phyloP scores from a whole-genome alignment of 2,113 vertebrate genomes.

The Calyptomena viridis region DNA sequence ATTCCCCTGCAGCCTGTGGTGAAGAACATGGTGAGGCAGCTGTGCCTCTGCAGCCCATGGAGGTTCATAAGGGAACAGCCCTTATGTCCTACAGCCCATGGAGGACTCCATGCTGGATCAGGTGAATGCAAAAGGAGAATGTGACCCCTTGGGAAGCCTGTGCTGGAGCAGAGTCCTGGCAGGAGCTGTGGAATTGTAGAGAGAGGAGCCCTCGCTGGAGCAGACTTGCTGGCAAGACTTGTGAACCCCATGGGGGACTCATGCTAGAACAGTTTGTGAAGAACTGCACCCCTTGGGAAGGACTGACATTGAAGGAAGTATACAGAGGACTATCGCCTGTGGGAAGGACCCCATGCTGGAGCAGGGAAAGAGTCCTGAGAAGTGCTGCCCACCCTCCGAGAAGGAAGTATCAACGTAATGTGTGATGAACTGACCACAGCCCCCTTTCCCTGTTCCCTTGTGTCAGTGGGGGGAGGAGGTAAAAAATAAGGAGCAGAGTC shows the following conservation, averaged over 20 bases:
- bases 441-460: not conserved
- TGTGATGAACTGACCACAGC: not conserved
- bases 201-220: not conserved
- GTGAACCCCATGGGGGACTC: not conserved
- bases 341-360: not conserved
- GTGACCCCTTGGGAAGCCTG: not conserved
- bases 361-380: no score
- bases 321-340: not conserved
- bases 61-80: no score
- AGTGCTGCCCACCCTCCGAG: not conserved
- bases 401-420: not conserved
- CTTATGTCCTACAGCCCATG: no score
- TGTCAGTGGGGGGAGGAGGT: accelerated
- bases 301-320: not conserved
- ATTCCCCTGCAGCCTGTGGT: not conserved
- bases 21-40: no score
- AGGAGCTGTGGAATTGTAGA: not conserved
- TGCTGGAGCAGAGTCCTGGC: not conserved
- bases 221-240: not conserved
- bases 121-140: no score
- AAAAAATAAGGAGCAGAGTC: not conserved
- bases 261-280: not conserved
- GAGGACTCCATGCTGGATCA: not conserved
- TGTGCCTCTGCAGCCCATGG: no score
- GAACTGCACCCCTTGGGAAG: not conserved